phyloP scores from a whole-genome alignment of 2,113 vertebrate species.

The Blennius ocellaris region DNA sequence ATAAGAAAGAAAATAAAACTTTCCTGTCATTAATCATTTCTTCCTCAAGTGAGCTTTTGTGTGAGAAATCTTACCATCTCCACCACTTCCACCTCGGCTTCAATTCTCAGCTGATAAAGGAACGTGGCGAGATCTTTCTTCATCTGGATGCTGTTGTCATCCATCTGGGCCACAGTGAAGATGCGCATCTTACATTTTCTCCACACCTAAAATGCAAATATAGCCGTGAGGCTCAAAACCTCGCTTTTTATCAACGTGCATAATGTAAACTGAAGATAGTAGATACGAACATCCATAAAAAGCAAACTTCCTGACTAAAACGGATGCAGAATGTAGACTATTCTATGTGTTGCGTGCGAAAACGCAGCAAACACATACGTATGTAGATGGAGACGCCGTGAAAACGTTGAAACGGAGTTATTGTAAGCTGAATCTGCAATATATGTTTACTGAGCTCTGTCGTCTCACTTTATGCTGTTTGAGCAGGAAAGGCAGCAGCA shows the following conservation, averaged over 20 bases:
- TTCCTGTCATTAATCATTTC: no score
- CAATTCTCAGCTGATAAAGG: conserved; percentile 95
- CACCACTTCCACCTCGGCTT: conserved; percentile 98
- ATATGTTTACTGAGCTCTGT: not conserved
- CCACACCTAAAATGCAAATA: conserved; percentile 88
- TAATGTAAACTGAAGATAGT: not conserved
- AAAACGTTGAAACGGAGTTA: not conserved
- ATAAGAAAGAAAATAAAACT: no score
- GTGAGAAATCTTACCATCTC: conserved; percentile 89
- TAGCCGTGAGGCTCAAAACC: not conserved
- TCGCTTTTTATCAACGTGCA: not conserved
- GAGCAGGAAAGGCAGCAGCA: conserved; percentile 96
- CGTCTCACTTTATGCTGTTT: conserved; percentile 94
- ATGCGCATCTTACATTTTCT: conserved; percentile 97
- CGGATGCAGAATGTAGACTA: not conserved
- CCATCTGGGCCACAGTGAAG: conserved; percentile 98
- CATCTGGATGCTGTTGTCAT: conserved; percentile 99
- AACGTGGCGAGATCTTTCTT: conserved; percentile 97
- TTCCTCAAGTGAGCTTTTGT: not conserved
- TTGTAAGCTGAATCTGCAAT: not conserved
- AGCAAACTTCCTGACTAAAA: not conserved
- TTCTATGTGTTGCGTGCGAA: not conserved
- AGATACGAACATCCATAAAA: not conserved
- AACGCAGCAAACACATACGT: not conserved
- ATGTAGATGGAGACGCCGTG: not conserved